Evolutionary conservation across 2,888 invertebrate genomes (phyloP).

Genomic region (Ormyrus rosae): DNA sequence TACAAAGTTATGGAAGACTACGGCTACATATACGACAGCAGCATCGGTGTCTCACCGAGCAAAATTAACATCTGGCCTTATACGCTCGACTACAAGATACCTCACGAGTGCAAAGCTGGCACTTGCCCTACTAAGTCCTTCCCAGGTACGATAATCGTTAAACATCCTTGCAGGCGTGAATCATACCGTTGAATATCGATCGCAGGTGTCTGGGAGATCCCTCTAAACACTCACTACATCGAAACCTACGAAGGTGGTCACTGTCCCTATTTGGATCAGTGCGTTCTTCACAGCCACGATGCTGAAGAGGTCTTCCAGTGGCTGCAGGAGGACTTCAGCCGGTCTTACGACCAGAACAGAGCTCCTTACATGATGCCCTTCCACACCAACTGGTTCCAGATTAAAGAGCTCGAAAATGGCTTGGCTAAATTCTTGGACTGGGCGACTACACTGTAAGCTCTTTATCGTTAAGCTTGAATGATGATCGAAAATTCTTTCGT

Average conservation of each 20-base stretch:
- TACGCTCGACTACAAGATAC: conserved; percentile 94
- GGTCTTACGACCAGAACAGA: conserved; percentile 90
- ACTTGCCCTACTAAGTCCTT: conserved; percentile 94
- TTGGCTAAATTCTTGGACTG: conserved; percentile 91
- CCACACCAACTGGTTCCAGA: conserved; percentile 98
- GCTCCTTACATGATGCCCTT: conserved; percentile 97
- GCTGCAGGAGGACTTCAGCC: conserved; percentile 91
- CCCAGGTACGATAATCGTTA: conserved; percentile 80
- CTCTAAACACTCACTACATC: conserved; percentile 92
- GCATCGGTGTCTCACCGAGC: conserved; percentile 89
- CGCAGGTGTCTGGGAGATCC: conserved; percentile 92
- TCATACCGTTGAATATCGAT: background rate
- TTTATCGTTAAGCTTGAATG: background rate
- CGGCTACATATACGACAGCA: conserved; percentile 94
- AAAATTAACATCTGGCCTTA: conserved; percentile 94
- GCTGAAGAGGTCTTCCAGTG: conserved; percentile 88
- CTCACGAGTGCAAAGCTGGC: conserved; percentile 94
- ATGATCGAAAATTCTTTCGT: background rate
- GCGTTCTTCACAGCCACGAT: conserved; percentile 92
- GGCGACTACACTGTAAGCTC: conserved; percentile 83
- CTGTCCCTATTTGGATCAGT: conserved; percentile 94
- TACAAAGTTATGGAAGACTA: conserved; percentile 95
- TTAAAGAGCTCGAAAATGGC: conserved; percentile 88
- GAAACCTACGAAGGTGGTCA: conserved; percentile 94
- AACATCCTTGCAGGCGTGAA: background rate